Conservation (phyloP, 2,888 invertebrate species). For the Cenopis cana region DNA sequence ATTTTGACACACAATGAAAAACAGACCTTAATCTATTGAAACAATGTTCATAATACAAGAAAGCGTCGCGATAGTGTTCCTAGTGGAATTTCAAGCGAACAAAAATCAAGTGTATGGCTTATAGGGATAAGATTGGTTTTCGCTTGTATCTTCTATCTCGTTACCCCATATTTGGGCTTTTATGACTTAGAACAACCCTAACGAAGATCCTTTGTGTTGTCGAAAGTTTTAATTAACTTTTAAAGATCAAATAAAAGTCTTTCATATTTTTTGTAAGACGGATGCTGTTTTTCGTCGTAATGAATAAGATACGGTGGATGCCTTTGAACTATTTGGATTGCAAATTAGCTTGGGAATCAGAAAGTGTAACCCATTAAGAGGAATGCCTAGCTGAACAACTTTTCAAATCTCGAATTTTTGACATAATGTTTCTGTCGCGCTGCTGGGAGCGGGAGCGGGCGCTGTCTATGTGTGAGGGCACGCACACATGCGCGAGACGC, state of each 20-base stretch:
- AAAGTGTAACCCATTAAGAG: constrained; percentile 12
- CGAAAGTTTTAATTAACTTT: constrained; percentile 44
- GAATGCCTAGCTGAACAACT: too few species aligned
- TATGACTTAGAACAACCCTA: constrained; percentile 43
- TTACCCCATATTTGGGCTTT: constrained; percentile 40
- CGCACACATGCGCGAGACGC: too few species aligned
- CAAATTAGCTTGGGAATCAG: constrained; percentile 5
- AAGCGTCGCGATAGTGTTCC: not conserved
- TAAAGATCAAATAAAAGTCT: constrained; percentile 43
- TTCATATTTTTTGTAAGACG: constrained; percentile 37
- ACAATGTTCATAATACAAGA: constrained; percentile 11
- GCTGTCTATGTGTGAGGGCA: too few species aligned
- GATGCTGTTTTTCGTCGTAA: constrained; percentile 6
- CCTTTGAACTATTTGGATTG: constrained; percentile 19
- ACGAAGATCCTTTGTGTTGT: constrained; percentile 43
- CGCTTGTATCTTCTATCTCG: not conserved
- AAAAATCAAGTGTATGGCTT: not conserved
- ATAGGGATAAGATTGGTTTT: not conserved
- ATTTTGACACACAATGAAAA: not conserved
- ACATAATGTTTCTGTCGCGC: too few species aligned
- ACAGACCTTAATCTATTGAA: not conserved
- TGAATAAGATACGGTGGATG: constrained; percentile 6
- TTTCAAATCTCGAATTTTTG: too few species aligned
- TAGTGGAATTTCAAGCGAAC: not conserved
- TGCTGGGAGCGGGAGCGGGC: too few species aligned